Evolutionary conservation across 2,888 invertebrate species (phyloP).

Genomic region (Amblyjoppa proteus): DNA sequence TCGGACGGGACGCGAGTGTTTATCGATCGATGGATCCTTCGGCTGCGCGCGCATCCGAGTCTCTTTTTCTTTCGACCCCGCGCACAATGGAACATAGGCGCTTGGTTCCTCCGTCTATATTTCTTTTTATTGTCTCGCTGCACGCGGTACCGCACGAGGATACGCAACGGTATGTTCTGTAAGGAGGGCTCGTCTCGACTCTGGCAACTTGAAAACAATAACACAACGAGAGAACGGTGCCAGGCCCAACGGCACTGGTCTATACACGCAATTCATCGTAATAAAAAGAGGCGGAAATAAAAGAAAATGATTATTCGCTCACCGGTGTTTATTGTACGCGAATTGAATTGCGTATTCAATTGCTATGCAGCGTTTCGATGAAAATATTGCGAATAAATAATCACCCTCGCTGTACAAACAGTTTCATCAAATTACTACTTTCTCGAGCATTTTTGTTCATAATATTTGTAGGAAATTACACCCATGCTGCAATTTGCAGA

Average conservation of each 20-base stretch:
- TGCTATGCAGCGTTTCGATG: neutral
- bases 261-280: conserved; percentile 52
- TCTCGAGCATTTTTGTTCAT: neutral
- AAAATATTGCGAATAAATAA: neutral
- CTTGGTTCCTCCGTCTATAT: neutral
- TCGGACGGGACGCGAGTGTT: conserved; percentile 8
- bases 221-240: conserved; percentile 68
- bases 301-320: neutral
- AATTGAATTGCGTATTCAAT: neutral
- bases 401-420: neutral
- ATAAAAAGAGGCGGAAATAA: conserved; percentile 44
- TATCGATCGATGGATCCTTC: conserved; percentile 24
- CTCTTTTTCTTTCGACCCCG: conserved; percentile 27
- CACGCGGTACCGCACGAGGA: neutral
- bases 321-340: neutral
- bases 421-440: neutral
- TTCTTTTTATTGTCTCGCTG: conserved; percentile 10
- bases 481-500: neutral
- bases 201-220: conserved; percentile 70
- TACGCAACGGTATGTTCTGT: conserved; percentile 7
- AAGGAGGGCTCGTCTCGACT: conserved; percentile 53
- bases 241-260: conserved; percentile 70
- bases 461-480: neutral
- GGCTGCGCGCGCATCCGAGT: neutral
- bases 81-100: conserved; percentile 26